Base-by-base conservation (phyloP, 2,113 vertebrate species). In the human region DNA sequence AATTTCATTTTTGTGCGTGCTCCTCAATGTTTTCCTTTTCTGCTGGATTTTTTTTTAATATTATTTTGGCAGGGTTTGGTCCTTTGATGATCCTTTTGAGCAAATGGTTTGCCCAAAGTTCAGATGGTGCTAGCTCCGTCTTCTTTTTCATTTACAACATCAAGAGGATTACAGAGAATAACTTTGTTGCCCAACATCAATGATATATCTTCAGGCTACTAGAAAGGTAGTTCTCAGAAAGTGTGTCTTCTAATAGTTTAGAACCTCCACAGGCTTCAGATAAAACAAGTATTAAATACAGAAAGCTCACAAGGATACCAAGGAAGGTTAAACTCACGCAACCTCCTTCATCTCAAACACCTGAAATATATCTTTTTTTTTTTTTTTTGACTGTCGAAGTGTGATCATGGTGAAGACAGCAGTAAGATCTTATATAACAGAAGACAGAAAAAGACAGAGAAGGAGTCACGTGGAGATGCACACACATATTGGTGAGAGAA, bases 171-270 rank as follows among this genome's bases (percentile, higher is more conserved):
- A 98, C 99, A 98, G 98, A 99, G 99, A 99, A 99, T 98, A 99
- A 99, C 99, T 99, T 99, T 98, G 98, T 99, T 99, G 98, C 98
- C 98, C 98, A 98, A 99, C 99, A 99, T 99, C 99, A 99, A 99
- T 98, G 99, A 98, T 98, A 38, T 98, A 98, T 99, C 99, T 99
- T 99, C 99, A 99, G 98, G 99, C 98, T 98, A 99, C 98, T 98
- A 99, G 99, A 99, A 99, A 99, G 99, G 98, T 98, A 98, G 98
- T 99, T 98, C 99, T 99, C 99, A 99, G 99, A 99, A 99, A 99
- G 98, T 98, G 98, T 98, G 98, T 98, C 99, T 99, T 99, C 99
- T 99, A 99, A 99, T 99, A 99, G 98, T 99, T 99, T 99, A 99
- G 99, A 99, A 99, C 98, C 98, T 98, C 99, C 99, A 98, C 98